phyloP scores from a whole-genome alignment of 1,140 invertebrate genomes.

The Drosophila santomea region DNA sequence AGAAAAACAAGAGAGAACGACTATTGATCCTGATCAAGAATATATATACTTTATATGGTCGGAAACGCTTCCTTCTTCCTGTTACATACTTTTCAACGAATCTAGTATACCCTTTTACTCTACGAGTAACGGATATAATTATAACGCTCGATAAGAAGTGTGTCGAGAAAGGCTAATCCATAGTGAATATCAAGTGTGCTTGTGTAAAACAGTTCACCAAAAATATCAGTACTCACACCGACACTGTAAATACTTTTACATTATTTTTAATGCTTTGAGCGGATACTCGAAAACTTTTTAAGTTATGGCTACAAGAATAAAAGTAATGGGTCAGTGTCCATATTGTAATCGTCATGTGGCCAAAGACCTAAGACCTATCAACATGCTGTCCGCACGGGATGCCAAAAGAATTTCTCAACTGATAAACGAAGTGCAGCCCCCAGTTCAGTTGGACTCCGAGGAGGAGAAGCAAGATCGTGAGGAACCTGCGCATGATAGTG shows the following conservation, averaged over 20 bases:
- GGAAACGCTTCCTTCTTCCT: too few relatives aligned
- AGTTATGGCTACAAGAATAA: constrained; percentile 7
- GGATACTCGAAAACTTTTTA: not conserved
- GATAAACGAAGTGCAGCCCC: not conserved
- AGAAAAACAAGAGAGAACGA: not conserved
- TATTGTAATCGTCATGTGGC: constrained; percentile 30
- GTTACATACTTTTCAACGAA: too few relatives aligned
- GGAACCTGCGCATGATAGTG: not conserved
- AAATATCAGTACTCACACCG: not conserved
- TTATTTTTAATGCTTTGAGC: not conserved
- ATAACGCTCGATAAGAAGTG: not conserved
- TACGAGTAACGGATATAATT: too few relatives aligned
- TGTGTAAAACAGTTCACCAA: not conserved
- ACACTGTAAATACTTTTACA: not conserved
- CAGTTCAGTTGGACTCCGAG: not conserved
- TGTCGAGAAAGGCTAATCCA: not conserved
- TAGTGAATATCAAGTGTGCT: not conserved
- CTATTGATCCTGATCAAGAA: too few relatives aligned
- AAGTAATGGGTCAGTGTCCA: constrained; percentile 15
- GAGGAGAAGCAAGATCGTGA: not conserved
- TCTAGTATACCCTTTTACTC: too few relatives aligned
- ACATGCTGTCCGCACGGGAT: constrained; percentile 1
- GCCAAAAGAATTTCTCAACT: constrained; percentile 2
- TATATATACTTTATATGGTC: too few relatives aligned
- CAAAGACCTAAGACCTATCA: constrained; percentile 40